Percentiles rank a stretch among this genome's conserved stretches.
Conservation (phyloP, 2,888 invertebrate species). For the Cephus pulcher region DNA sequence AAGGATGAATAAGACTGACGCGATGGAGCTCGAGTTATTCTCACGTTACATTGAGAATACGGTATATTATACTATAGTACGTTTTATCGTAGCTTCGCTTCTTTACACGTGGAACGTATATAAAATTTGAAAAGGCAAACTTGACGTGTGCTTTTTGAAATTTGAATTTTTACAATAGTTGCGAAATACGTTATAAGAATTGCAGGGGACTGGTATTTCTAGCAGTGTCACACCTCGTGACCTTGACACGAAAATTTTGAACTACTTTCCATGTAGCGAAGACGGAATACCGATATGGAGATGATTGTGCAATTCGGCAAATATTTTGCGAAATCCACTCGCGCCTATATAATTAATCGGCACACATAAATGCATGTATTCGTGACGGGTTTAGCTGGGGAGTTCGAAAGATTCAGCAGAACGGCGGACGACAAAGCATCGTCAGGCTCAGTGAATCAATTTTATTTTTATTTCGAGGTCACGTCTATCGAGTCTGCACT, state of each 20-base stretch:
- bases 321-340: neutral
- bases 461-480: conserved; percentile 6
- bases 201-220: neutral
- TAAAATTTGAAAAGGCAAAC: neutral
- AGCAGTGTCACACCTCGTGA: neutral
- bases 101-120: too few relatives aligned
- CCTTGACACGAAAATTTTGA: neutral
- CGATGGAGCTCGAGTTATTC: neutral
- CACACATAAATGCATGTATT: neutral
- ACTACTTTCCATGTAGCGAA: neutral
- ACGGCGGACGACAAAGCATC: neutral
- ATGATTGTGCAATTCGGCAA: neutral
- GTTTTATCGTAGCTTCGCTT: neutral
- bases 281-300: neutral
- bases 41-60: neutral
- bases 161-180: neutral
- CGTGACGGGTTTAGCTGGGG: neutral
- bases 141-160: neutral
- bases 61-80: neutral
- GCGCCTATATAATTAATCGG: neutral
- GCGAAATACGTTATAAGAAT: neutral
- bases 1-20: neutral
- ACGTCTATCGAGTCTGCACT: neutral
- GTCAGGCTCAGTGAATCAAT: neutral
- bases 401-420: neutral